Base-by-base conservation (phyloP, 2,888 invertebrate species). In the Phoenoteleia sp. region DNA sequence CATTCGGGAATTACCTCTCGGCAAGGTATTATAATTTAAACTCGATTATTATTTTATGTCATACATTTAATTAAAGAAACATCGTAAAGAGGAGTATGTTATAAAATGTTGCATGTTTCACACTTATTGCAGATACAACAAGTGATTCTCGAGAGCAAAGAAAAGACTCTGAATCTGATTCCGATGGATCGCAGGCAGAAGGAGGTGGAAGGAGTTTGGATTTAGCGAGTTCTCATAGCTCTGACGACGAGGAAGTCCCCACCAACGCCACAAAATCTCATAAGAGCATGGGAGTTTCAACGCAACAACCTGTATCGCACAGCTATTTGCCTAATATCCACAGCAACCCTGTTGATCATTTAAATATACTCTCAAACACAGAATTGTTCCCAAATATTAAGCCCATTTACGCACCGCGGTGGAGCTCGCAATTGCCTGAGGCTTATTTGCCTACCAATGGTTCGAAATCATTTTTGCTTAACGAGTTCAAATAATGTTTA, bases 211-310 rank as follows among this genome's bases (percentile, higher is more conserved):
- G 97, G 42, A 97, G 97, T 90, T 94, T 99, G 81, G 99, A 99
- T 90, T 95, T 99, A 62, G 99, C 99, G 13, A 99, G 99, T 60
- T 98, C 98, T 92, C 99, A 99, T 94, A 98, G 98, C 9, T 98
- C 98, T 58, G 99, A 99, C 91, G 99, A 99, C 87, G 96, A 96
- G 13, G 93, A 92, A 69, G 95, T 95, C 85, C 72, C 80, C 11
- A 49, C 72, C 13, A 72, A 58, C 17, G 94, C 95, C 11, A 91
- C 93, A 11, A 93, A 93, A 29, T 90, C 90, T 49, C 93, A 92
- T 81, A 92, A 93, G 66, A 92, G 89, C 45, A 92, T 92, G 88
- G 93, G 93, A 7, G 93, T 93, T 0, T 90, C 93, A 13, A 92
- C 93, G 9, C 93, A 93, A 58, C 92, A 92, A 49, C 90, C 92